phyloP scores from a whole-genome alignment of 2,113 vertebrate genomes.

The Hucho hucho region DNA sequence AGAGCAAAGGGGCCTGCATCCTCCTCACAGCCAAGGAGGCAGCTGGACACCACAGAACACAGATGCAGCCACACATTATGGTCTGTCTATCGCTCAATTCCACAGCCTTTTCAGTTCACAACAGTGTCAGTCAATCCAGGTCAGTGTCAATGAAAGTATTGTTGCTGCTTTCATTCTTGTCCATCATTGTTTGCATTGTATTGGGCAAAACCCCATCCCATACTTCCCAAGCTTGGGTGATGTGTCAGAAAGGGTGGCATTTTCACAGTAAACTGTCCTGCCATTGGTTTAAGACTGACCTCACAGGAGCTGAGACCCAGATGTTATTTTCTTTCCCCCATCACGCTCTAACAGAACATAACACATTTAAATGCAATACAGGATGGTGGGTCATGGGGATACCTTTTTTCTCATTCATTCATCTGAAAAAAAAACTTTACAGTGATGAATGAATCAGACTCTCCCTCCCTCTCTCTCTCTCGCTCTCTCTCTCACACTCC shows the following conservation, averaged over 20 bases:
- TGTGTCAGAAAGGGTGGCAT: constrained; percentile 23
- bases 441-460: constrained; percentile 49
- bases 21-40: constrained; percentile 2
- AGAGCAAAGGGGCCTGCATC: constrained; percentile 30
- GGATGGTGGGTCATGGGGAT: constrained; percentile 65
- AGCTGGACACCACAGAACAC: constrained; percentile 32
- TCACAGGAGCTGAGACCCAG: constrained; percentile 73
- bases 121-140: constrained; percentile 47
- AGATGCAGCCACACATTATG: constrained; percentile 34
- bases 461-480: constrained; percentile 1
- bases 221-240: constrained; percentile 34
- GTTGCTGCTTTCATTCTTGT: constrained; percentile 32
- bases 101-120: constrained; percentile 50
- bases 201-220: constrained; percentile 14
- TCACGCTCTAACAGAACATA: constrained; percentile 55
- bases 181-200: constrained; percentile 18
- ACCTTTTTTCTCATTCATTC: constrained; percentile 61
- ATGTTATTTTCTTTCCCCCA: constrained; percentile 60
- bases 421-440: constrained; percentile 73
- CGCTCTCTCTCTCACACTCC: constrained; percentile 28
- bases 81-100: constrained; percentile 31
- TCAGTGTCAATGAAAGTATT: constrained; percentile 23
- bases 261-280: constrained; percentile 45
- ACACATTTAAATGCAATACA: constrained; percentile 77
- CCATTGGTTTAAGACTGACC: constrained; percentile 67